Conservation (phyloP, 1,140 invertebrate genomes). For the Drosophila obscura region DNA sequence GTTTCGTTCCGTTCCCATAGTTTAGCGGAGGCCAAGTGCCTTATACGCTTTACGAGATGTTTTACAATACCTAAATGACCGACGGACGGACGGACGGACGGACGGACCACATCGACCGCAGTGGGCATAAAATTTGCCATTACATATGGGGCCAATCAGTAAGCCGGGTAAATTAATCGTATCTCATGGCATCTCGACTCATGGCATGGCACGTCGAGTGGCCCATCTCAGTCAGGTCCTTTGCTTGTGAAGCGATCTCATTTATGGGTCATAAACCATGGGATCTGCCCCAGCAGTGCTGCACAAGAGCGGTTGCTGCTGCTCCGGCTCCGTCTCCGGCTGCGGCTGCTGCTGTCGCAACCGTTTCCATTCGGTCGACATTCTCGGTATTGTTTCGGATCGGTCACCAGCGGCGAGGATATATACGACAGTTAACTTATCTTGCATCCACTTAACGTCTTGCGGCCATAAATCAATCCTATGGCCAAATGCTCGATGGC, state of each 20-base stretch:
- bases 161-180: constrained; percentile 76
- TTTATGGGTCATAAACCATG: constrained; percentile 79
- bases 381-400: constrained; percentile 59
- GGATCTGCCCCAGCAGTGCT: constrained; percentile 38
- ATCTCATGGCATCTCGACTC: constrained; percentile 43
- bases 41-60: constrained; percentile 70
- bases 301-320: constrained; percentile 1
- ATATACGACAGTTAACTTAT: constrained; percentile 80
- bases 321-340: constrained; percentile 8
- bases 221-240: constrained; percentile 11
- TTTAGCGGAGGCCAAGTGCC: constrained; percentile 38
- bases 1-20: constrained; percentile 56
- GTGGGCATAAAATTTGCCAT: constrained; percentile 70
- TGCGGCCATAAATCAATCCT: constrained; percentile 81
- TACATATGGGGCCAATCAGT: constrained; percentile 73
- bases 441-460: constrained; percentile 83
- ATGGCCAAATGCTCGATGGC: constrained; percentile 78
- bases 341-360: constrained; percentile 10
- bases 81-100: constrained; percentile 20
- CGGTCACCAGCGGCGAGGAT: constrained; percentile 79
- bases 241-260: constrained; percentile 71
- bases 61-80: constrained; percentile 75
- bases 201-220: constrained; percentile 24
- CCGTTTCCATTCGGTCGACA: constrained; percentile 24
- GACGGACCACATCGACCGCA: constrained; percentile 33